Percentiles rank a stretch among this genome's conserved stretches.
Conservation (phyloP, 2,797 vertebrate species). For the Calcarius lapponicus region DNA sequence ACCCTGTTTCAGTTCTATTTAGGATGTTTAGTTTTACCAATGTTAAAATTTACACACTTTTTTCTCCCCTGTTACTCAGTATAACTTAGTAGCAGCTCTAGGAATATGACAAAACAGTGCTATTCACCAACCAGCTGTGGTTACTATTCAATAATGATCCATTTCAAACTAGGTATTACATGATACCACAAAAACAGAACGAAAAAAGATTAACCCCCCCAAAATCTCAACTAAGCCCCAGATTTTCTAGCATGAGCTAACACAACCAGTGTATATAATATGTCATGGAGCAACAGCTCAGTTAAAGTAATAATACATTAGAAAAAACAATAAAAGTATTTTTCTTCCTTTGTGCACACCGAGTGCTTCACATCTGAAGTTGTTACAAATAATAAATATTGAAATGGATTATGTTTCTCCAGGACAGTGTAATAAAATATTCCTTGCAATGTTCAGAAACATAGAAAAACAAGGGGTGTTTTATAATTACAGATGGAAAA, state of each 20-base stretch:
- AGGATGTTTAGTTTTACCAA: neutral
- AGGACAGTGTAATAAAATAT: neutral
- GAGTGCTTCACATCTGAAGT: conserved; percentile 78
- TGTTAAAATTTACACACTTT: neutral
- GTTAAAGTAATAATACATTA: conserved; percentile 6
- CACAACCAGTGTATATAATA: conserved; percentile 34
- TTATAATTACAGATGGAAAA: neutral
- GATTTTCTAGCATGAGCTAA: conserved; percentile 8
- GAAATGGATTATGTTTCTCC: conserved; percentile 1
- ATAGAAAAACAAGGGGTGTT: neutral
- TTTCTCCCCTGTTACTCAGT: neutral
- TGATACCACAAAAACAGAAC: neutral
- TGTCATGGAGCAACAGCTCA: conserved; percentile 2
- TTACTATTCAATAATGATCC: neutral
- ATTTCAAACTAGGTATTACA: neutral
- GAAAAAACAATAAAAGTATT: conserved; percentile 68
- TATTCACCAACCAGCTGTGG: neutral
- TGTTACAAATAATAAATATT: conserved; percentile 52
- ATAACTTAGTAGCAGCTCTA: neutral
- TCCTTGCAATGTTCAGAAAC: neutral
- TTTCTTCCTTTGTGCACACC: conserved; percentile 79
- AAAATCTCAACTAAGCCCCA: neutral
- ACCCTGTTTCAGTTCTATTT: neutral
- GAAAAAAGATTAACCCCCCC: neutral
- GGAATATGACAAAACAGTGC: neutral